Conservation (phyloP, 2,113 vertebrate genomes). For the Vanacampus margaritifer region DNA sequence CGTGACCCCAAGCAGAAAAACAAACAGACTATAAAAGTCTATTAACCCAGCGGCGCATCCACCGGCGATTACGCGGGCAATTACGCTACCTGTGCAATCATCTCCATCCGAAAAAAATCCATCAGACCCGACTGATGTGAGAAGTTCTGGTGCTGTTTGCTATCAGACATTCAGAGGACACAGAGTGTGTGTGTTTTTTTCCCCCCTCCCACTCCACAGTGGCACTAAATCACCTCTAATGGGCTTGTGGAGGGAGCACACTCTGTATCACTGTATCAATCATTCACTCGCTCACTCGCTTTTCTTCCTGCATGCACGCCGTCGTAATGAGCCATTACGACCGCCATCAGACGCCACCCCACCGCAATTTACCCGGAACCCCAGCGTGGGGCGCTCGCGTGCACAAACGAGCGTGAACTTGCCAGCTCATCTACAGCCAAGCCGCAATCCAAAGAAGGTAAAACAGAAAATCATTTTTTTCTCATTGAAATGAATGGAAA, state of each 20-base stretch:
- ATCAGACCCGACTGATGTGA: background rate
- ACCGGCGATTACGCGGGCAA: slow-evolving; percentile 1
- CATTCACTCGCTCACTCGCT: slow-evolving; percentile 65
- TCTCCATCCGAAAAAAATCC: background rate
- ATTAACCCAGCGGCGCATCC: slow-evolving; percentile 8
- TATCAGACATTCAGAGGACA: slow-evolving; percentile 45
- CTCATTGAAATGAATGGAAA: no score
- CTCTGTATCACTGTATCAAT: slow-evolving; percentile 68
- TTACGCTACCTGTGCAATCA: slow-evolving; percentile 8
- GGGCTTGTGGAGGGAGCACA: slow-evolving; percentile 58
- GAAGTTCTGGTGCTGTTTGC: slow-evolving; percentile 33
- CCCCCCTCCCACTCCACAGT: slow-evolving; percentile 42
- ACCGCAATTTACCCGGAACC: slow-evolving; percentile 31
- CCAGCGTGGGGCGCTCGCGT: slow-evolving; percentile 16
- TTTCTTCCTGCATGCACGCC: slow-evolving; percentile 53
- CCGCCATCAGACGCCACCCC: slow-evolving; percentile 54
- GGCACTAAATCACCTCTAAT: slow-evolving; percentile 71
- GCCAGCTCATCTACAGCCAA: background rate
- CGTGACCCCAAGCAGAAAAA: slow-evolving; percentile 1
- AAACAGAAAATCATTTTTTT: no score
- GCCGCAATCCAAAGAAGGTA: no score
- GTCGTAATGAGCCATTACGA: slow-evolving; percentile 73
- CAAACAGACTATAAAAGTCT: slow-evolving; percentile 6
- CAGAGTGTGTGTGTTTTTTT: slow-evolving; percentile 42
- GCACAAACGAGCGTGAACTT: slow-evolving; percentile 38